phyloP scores from a whole-genome alignment of 1,140 invertebrate species.

The Achroia grisella region DNA sequence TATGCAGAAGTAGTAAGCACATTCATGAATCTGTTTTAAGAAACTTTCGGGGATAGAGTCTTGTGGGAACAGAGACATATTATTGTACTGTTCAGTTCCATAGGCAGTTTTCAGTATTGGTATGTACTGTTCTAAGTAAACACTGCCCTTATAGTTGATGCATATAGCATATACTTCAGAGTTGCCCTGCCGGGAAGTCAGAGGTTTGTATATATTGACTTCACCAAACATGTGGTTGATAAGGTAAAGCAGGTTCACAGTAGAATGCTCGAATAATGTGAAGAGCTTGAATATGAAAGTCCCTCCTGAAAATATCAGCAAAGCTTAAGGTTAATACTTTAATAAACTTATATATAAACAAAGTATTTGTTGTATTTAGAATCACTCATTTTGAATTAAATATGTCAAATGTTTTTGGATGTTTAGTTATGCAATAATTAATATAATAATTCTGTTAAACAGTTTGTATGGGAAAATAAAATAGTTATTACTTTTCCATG shows the following conservation, averaged over 20 bases:
- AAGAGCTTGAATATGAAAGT: constrained; percentile 94
- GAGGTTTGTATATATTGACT: constrained; percentile 89
- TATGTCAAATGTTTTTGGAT: too few relatives aligned
- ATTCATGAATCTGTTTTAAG: constrained; percentile 79
- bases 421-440: too few relatives aligned
- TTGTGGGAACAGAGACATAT: constrained; percentile 76
- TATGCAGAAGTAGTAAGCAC: constrained; percentile 78
- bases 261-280: constrained; percentile 89
- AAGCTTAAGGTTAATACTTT: too few relatives aligned
- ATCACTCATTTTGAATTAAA: too few relatives aligned
- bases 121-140: constrained; percentile 61
- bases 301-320: constrained; percentile 75
- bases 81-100: constrained; percentile 55
- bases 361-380: too few relatives aligned
- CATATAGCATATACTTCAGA: constrained; percentile 94
- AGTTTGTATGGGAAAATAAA: too few relatives aligned
- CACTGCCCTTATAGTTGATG: constrained; percentile 75
- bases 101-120: constrained; percentile 69
- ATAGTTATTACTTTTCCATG: too few relatives aligned
- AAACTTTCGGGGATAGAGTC: constrained; percentile 79
- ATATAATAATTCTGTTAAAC: too few relatives aligned
- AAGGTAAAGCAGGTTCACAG: constrained; percentile 87
- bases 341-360: too few relatives aligned
- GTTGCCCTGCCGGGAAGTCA: constrained; percentile 94
- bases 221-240: constrained; percentile 83